These are phyloP conservation scores for Notechis scutatus DNA, from an alignment of 2,113 vertebrate species.

Conservation along the genomic window DNA sequence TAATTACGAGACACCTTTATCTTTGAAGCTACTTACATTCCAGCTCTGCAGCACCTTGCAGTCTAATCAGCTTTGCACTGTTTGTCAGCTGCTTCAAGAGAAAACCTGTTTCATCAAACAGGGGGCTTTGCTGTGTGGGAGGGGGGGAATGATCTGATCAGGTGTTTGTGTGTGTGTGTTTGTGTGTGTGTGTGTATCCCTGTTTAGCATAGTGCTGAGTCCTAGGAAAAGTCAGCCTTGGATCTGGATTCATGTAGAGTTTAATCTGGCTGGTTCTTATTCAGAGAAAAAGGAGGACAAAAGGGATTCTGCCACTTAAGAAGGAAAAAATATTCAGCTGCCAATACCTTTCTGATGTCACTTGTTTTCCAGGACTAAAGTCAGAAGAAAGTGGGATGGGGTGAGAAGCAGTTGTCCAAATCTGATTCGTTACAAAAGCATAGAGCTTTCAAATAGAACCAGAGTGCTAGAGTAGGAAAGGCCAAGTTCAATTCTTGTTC, in stretches of 20 bases:
- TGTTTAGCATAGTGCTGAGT: not conserved
- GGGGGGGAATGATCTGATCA: not conserved
- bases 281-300: not conserved
- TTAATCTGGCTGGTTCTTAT: not conserved
- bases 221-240: not conserved
- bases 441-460: not conserved
- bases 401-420: not conserved
- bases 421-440: not conserved
- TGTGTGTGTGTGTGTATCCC: not conserved
- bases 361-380: not conserved
- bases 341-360: not conserved
- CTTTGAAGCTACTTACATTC: not conserved
- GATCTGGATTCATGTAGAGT: not conserved
- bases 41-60: not conserved
- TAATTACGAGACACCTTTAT: not conserved
- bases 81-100: not conserved
- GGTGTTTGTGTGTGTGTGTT: too few species aligned
- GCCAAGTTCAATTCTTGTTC: not conserved
- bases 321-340: not conserved
- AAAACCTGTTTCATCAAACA: not conserved
- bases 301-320: not conserved
- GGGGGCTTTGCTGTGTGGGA: not conserved
- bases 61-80: not conserved
- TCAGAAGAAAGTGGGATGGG: not conserved
- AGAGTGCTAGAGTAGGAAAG: not conserved